Percentiles rank a stretch among this genome's conserved stretches.
phyloP scores from a whole-genome alignment of 2,797 vertebrate species.

The Labroides dimidiatus region DNA sequence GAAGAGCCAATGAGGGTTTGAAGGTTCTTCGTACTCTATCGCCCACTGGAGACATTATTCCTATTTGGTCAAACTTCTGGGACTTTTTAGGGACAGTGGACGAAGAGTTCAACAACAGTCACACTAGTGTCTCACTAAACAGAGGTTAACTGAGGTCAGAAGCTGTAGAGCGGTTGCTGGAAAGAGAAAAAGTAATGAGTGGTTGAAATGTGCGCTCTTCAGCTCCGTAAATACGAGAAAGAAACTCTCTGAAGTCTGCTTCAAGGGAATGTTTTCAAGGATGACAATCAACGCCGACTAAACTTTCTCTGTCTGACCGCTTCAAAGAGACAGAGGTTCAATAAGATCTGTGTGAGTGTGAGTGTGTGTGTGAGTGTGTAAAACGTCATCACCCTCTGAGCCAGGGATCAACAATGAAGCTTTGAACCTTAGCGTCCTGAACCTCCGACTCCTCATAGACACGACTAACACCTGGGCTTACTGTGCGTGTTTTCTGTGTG shows the following conservation, averaged over 20 bases:
- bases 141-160: too few species aligned
- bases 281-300: slow-evolving; percentile 12
- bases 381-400: slow-evolving; percentile 27
- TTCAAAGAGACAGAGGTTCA: slow-evolving; percentile 38
- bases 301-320: slow-evolving; percentile 25
- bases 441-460: slow-evolving; percentile 22
- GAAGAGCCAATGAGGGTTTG: too few species aligned
- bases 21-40: too few species aligned
- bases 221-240: not conserved
- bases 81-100: too few species aligned
- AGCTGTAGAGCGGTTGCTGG: too few species aligned
- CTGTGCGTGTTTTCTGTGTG: too few species aligned
- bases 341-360: slow-evolving; percentile 6
- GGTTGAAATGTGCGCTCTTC: not conserved
- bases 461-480: slow-evolving; percentile 25
- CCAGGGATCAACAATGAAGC: slow-evolving; percentile 24
- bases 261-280: not conserved
- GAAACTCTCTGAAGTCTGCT: not conserved
- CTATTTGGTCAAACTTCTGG: too few species aligned
- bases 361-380: slow-evolving; percentile 1
- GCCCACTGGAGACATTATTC: too few species aligned
- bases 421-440: slow-evolving; percentile 39
- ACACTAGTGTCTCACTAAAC: too few species aligned
- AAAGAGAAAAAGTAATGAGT: too few species aligned
- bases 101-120: too few species aligned